Evolutionary conservation across 2,113 vertebrate genomes (phyloP), one percentile per base, ranked within the genome.

Genomic region (Puma concolor): DNA sequence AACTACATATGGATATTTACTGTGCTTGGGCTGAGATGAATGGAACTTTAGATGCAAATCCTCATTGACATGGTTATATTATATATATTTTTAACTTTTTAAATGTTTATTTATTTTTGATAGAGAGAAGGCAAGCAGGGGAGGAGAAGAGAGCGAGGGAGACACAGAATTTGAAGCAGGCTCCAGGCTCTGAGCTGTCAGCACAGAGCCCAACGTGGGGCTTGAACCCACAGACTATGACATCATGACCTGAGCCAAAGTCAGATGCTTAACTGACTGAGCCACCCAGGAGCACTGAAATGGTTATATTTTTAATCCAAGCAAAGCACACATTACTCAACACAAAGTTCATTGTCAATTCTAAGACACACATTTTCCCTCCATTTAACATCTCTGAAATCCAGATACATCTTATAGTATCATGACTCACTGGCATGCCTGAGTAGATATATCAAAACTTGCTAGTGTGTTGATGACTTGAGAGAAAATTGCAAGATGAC

Each of bases 371-470:
- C 14, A 82, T 57, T 76, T 23, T 1, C 4, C 31, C 54, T 12
- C 10, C 74, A 93, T 72, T 83, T 91, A 93, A 60, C 19, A 16
- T 88, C 69, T 92, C 50, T 89, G 64, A 95, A 67, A 77, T 94
- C 25, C 83, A 95, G 21, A 79, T 76, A 52, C 10, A 94, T 92
- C 27, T 93, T 52, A 82, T 5, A 92, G 21, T 71, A 27, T 89
- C 67, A 67, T 52, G 21, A 72, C 44, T 64, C 27, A 76, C 14
- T 96, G 33, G 81, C 44, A 72, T 81, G 63, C 4, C 12, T 94
- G 29, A 96, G 25, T 71, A 89, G 6, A 87, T 41, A 63, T 38
- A 87, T 69, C 27, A 89, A 38, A 95, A 92, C 5, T 90, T 44
- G 19, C 25, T 84, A 91, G 86, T 72, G 44, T 86, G 12, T 94